Percentiles rank a stretch among this genome's conserved stretches.
phyloP scores from a whole-genome alignment of 2,888 invertebrate species.

The Acleris holmiana region DNA sequence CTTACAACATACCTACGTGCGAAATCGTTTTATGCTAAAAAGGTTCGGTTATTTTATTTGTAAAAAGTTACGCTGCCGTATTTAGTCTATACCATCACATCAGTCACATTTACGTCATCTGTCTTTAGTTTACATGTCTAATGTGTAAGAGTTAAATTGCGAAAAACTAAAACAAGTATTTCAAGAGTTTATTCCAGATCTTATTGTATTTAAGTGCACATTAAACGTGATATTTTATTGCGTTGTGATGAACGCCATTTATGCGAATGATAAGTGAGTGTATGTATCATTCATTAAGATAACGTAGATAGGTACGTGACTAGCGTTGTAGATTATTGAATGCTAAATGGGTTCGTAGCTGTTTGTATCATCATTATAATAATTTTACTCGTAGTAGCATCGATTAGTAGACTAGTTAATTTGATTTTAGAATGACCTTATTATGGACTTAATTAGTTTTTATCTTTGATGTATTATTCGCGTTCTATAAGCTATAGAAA shows the following conservation, averaged over 20 bases:
- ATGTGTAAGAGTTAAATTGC: background rate
- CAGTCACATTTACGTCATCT: slow-evolving; percentile 9
- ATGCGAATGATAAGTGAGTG: slow-evolving; percentile 18
- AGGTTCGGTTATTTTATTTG: slow-evolving; percentile 8
- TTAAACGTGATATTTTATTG: slow-evolving; percentile 4
- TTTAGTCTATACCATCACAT: slow-evolving; percentile 14
- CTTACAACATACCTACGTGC: slow-evolving; percentile 1
- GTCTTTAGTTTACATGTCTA: slow-evolving; percentile 10
- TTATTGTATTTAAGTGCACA: slow-evolving; percentile 11
- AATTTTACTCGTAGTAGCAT: no score
- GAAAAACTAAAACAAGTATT: background rate
- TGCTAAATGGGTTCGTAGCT: no score
- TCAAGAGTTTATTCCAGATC: background rate
- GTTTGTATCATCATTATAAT: no score
- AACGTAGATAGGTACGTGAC: no score
- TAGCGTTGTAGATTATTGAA: no score
- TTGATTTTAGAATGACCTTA: no score
- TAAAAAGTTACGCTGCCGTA: slow-evolving; percentile 6
- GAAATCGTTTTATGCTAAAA: slow-evolving; percentile 16
- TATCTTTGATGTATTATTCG: no score
- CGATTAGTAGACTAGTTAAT: no score
- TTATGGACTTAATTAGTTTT: no score
- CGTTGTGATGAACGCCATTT: slow-evolving; percentile 18
- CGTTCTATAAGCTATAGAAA: no score
- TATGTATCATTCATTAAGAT: no score